Conservation (phyloP, 2,113 vertebrate genomes). For the Balaeniceps rex region DNA sequence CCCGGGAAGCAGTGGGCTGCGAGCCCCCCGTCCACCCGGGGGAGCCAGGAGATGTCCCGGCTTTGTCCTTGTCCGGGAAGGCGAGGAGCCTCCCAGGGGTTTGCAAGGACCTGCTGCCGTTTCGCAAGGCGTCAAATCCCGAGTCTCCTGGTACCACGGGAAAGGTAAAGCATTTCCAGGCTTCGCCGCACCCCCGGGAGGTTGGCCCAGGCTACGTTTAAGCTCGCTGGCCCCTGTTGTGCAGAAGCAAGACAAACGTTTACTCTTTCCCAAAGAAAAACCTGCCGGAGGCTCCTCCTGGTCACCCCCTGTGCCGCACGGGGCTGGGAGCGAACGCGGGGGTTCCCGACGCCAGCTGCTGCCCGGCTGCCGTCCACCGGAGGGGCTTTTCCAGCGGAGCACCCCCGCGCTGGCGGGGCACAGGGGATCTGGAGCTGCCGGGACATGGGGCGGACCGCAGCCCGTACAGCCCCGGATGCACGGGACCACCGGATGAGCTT, state of each 20-base stretch:
- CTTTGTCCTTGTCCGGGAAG: not conserved
- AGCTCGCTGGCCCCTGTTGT: not conserved
- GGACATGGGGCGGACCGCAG: not conserved
- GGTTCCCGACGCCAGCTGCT: not conserved
- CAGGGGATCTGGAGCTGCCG: not conserved
- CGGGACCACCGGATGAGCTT: not conserved
- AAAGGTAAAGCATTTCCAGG: not conserved
- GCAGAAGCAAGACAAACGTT: not conserved
- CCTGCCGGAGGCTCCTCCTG: rapidly evolving
- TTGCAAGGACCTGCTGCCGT: not conserved
- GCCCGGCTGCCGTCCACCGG: not conserved
- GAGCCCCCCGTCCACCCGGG: no score
- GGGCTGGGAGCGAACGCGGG: not conserved
- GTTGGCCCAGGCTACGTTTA: not conserved
- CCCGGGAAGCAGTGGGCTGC: not conserved
- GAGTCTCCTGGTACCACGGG: not conserved
- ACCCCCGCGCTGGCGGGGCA: not conserved
- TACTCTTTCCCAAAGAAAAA: not conserved
- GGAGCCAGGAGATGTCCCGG: not conserved
- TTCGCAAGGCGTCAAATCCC: not conserved
- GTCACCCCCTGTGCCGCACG: no score
- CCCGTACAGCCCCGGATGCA: not conserved
- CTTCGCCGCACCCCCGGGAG: not conserved
- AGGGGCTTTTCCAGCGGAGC: not conserved
- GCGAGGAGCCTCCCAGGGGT: not conserved